A percentile compares a stretch with the other conserved stretches of the same genome.
Conservation (phyloP, 2,113 vertebrate species). For the Cynopterus brachyotis region DNA sequence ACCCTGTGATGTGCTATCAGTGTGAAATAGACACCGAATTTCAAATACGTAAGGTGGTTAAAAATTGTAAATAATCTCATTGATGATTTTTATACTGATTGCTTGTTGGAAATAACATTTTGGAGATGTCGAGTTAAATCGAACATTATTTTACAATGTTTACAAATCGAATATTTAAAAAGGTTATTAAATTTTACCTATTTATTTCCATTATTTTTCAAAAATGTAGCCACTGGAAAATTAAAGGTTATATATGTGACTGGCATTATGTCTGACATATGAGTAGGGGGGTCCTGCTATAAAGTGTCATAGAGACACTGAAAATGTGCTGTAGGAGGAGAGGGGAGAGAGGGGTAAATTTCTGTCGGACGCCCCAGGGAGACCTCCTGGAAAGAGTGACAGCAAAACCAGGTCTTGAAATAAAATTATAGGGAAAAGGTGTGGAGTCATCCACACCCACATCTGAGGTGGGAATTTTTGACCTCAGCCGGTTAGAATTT, state of each 20-base stretch:
- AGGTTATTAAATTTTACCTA: not conserved
- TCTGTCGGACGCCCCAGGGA: not conserved
- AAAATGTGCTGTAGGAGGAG: not conserved
- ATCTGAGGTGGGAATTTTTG: not conserved
- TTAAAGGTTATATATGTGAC: not conserved
- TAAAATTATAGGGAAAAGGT: not conserved
- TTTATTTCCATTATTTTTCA: not conserved
- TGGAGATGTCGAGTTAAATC: not conserved
- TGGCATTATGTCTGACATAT: not conserved
- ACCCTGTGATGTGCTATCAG: not conserved
- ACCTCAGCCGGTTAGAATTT: not conserved
- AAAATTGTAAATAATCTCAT: not conserved
- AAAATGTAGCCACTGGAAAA: not conserved
- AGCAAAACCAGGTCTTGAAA: not conserved
- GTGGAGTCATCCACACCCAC: not conserved
- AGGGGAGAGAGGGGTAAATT: not conserved
- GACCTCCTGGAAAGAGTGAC: not conserved
- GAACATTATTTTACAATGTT: not conserved
- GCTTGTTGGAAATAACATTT: not conserved
- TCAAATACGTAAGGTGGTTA: not conserved
- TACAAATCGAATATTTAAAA: not conserved
- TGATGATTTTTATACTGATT: not conserved
- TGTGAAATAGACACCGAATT: not conserved
- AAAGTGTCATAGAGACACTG: not conserved
- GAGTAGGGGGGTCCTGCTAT: not conserved